phyloP scores from a whole-genome alignment of 2,888 invertebrate genomes.

The Oscheius onirici region DNA sequence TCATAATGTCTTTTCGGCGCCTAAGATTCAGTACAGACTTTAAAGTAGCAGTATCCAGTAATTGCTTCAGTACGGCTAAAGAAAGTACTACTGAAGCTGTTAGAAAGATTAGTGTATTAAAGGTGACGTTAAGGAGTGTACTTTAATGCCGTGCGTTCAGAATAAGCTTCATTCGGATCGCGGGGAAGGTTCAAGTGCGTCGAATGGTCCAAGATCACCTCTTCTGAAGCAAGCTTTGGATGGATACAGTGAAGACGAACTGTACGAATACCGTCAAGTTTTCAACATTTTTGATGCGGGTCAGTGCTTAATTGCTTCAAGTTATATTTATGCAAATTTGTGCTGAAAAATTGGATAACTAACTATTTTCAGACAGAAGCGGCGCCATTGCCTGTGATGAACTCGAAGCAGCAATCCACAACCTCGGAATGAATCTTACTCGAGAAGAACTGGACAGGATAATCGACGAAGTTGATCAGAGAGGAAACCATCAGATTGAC shows the following conservation, averaged over 20 bases:
- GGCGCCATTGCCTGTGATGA: conserved; percentile 60
- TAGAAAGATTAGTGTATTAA: not conserved
- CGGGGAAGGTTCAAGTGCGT: conserved; percentile 39
- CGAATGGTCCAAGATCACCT: conserved; percentile 38
- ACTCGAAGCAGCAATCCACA: conserved; percentile 67
- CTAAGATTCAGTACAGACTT: conserved; percentile 14
- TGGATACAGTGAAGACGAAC: conserved; percentile 66
- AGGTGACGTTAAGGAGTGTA: not conserved
- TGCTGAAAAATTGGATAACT: too few relatives aligned
- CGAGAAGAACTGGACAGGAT: conserved; percentile 67
- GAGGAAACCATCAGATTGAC: conserved; percentile 71
- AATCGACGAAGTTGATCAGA: conserved; percentile 69
- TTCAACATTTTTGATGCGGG: conserved; percentile 71
- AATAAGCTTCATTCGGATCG: conserved; percentile 61
- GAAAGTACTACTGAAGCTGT: not conserved
- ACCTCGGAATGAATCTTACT: conserved; percentile 66
- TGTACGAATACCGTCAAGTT: conserved; percentile 68
- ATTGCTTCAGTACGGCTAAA: conserved; percentile 27
- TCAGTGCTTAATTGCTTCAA: too few relatives aligned
- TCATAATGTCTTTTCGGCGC: conserved; percentile 27
- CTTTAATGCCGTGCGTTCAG: conserved; percentile 36
- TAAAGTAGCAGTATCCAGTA: conserved; percentile 26
- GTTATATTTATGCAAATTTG: too few relatives aligned
- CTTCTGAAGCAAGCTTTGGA: conserved; percentile 47
- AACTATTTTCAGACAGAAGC: conserved; percentile 46